phyloP scores from a whole-genome alignment of 2,888 invertebrate genomes.

The Colostygia pectinataria region DNA sequence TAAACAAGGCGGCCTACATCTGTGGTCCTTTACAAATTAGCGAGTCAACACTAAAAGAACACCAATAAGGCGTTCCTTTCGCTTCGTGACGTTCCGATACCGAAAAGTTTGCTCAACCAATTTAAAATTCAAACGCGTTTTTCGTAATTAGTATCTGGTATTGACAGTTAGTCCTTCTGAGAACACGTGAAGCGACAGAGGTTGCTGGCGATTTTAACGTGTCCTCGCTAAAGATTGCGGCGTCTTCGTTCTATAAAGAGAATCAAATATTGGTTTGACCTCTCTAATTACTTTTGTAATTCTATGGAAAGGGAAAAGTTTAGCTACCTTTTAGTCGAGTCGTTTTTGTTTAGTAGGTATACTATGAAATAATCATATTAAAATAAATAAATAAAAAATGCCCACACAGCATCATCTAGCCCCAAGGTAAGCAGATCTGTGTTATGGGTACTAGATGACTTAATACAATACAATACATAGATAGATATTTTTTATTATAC shows the following conservation, averaged over 20 bases:
- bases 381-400: too few species aligned
- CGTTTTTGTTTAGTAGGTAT: background rate
- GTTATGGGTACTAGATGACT: too few species aligned
- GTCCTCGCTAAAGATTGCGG: constrained; percentile 55
- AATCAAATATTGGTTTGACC: constrained; percentile 54
- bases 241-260: constrained; percentile 43
- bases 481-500: too few species aligned
- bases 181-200: constrained; percentile 51
- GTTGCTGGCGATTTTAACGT: constrained; percentile 58
- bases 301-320: constrained; percentile 57
- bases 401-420: too few species aligned
- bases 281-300: constrained; percentile 67
- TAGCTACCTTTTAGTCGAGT: constrained; percentile 43
- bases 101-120: constrained; percentile 51
- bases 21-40: constrained; percentile 56
- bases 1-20: constrained; percentile 46
- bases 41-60: constrained; percentile 48
- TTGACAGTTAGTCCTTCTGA: constrained; percentile 68
- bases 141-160: constrained; percentile 51
- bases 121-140: constrained; percentile 49
- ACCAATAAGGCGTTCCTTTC: constrained; percentile 45
- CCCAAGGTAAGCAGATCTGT: too few species aligned
- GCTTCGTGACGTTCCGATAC: constrained; percentile 57
- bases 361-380: too few species aligned
- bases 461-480: too few species aligned